phyloP scores from a whole-genome alignment of 2,888 invertebrate species.

The Patella pellucida region DNA sequence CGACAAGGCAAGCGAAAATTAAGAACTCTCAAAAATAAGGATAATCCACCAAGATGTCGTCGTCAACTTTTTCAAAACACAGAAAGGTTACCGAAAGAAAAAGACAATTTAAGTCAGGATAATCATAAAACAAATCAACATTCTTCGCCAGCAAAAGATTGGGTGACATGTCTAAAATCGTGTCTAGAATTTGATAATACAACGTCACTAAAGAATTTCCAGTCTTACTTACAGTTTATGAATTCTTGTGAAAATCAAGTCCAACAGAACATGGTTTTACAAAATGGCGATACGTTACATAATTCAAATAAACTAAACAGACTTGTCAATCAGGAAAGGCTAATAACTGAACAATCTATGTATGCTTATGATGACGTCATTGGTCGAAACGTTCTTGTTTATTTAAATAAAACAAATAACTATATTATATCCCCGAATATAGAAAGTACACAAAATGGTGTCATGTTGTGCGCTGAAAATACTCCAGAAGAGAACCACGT shows the following conservation, averaged over 20 bases:
- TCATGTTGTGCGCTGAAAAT: no score
- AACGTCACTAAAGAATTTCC: background rate
- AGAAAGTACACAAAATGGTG: no score
- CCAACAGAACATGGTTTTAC: no score
- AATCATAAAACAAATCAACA: no score
- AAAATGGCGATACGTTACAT: background rate
- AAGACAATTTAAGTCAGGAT: background rate
- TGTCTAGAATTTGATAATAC: slow-evolving; percentile 2
- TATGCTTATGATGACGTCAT: background rate
- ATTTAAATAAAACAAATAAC: no score
- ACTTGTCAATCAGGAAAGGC: no score
- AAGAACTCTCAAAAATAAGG: slow-evolving; percentile 1
- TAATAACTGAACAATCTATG: no score
- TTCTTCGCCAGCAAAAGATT: background rate
- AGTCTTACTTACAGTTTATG: background rate
- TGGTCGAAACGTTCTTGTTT: background rate
- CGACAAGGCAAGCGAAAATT: background rate
- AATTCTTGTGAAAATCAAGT: background rate
- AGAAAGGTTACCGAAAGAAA: background rate
- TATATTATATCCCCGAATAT: no score
- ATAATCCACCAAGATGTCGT: background rate
- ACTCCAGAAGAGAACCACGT: no score
- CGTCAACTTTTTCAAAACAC: background rate
- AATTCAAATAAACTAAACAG: background rate
- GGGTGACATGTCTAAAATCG: background rate